Base-by-base conservation (phyloP, 1,140 invertebrate genomes). In the Teleogryllus occipitalis region DNA sequence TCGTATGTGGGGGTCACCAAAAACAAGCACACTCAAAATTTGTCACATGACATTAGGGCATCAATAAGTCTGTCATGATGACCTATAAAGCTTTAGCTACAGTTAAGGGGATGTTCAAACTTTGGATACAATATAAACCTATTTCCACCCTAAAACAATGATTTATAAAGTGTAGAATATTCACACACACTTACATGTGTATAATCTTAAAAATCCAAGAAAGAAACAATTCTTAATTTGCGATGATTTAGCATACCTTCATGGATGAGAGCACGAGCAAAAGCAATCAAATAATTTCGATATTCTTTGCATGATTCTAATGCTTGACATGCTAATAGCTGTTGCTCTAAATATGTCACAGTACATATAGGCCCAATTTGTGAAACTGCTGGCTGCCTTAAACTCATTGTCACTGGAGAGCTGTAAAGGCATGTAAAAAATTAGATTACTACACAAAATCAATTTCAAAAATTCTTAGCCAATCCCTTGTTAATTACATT, bases 331-430 rank as follows among this genome's bases (percentile, higher is more conserved):
- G 91, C 89, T 7, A 92, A 87, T 77, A 96, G 84, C 84, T 96
- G 94, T 82, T 90, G 89, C 84, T 96, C 94, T 39, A 96, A 87
- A 85, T 94, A 94, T 80, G 91, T 92, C 27, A 94, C 83, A 5
- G 90, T 92, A 47, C 86, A 86, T 80, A 84, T n/a, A 81, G 83
- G 47, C 21, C n/a, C 48, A n/a, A 54, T 47, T 48, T 47, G 7
- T 21, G 76, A 77, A 8, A n/a, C 39, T 10, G 47, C n/a, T 49
- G 15, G 15, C 76, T 48, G 47, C 18, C 54, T 10, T 14, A 65
- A 14, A 65, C 18, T 65, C 54, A 77, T 22, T 12, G 8, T 48
- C 14, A 15, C 39, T 48, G 18, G n/a, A 77, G 46, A 48, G 47
- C 14, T 48, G 48, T 8, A 15, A 77, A 77, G 48, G 6, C 7